These are phyloP conservation scores for Gymnobelideus leadbeateri DNA, from an alignment of 2,113 vertebrate species.

Conservation along the genomic window DNA sequence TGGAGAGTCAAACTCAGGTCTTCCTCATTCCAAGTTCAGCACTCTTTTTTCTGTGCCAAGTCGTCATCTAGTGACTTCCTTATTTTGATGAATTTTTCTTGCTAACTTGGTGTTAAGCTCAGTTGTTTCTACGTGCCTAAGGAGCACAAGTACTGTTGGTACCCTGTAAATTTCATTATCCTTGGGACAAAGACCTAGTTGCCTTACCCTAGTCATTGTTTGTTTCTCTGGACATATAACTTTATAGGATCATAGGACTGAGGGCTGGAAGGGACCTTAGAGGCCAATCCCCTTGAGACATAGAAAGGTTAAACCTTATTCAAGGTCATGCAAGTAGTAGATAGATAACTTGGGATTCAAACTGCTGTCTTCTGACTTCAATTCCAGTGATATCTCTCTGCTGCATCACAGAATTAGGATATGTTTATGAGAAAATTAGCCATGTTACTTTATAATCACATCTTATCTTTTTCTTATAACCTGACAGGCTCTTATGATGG, in stretches of 20 bases:
- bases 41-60: not conserved
- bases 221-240: not conserved
- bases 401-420: not conserved
- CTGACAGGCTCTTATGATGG: not conserved
- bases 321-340: not conserved
- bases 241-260: not conserved
- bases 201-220: not conserved
- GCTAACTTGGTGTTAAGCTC: not conserved
- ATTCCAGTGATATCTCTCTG: not conserved
- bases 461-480: not conserved
- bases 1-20: not conserved
- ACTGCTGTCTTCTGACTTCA: not conserved
- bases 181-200: not conserved
- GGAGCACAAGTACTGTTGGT: not conserved
- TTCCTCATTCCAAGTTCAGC: not conserved
- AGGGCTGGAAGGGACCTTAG: not conserved
- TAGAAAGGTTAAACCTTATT: not conserved
- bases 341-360: not conserved
- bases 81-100: not conserved
- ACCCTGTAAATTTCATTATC: not conserved
- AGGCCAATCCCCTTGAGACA: not conserved
- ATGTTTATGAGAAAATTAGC: not conserved
- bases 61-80: not conserved
- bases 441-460: not conserved
- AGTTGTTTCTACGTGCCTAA: not conserved